Percentiles rank a stretch among this genome's conserved stretches.
Conservation (phyloP, 1,140 invertebrate species). For the Drosophila nigrodunni region DNA sequence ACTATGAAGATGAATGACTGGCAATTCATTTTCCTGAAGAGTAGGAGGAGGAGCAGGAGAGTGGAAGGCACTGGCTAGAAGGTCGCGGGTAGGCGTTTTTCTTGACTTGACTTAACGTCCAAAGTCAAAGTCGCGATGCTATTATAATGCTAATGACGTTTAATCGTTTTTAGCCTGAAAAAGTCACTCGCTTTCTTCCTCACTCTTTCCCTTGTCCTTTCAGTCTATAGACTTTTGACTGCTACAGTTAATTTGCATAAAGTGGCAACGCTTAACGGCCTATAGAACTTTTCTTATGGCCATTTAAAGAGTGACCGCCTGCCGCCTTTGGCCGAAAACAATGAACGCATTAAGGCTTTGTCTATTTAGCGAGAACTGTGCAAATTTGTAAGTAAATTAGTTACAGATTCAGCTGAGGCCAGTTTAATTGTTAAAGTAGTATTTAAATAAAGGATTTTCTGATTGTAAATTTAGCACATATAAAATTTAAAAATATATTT, state of each 20-base stretch:
- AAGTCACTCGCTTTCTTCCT: neutral
- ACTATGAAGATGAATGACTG: conserved; percentile 54
- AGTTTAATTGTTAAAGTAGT: too few species aligned
- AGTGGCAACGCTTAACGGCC: conserved; percentile 44
- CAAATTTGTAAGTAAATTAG: neutral
- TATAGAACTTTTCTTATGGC: conserved; percentile 26
- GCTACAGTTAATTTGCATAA: conserved; percentile 57
- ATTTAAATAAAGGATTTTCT: too few species aligned
- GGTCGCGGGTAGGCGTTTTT: conserved; percentile 3
- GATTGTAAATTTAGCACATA: too few species aligned
- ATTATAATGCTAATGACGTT: conserved; percentile 71
- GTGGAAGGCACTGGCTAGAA: too few species aligned
- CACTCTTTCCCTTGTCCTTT: neutral
- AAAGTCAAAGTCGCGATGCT: conserved; percentile 50
- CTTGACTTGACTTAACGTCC: conserved; percentile 21
- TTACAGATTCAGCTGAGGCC: too few species aligned
- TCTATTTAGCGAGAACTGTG: neutral
- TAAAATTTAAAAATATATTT: too few species aligned
- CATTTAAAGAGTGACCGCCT: conserved; percentile 16
- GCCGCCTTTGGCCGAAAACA: neutral
- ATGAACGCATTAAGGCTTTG: neutral
- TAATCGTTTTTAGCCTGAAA: conserved; percentile 56
- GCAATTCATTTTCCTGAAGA: conserved; percentile 24
- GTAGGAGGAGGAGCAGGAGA: too few species aligned
- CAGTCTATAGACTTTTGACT: conserved; percentile 1